Conservation (phyloP, 2,113 vertebrate genomes). For the Ia io region DNA sequence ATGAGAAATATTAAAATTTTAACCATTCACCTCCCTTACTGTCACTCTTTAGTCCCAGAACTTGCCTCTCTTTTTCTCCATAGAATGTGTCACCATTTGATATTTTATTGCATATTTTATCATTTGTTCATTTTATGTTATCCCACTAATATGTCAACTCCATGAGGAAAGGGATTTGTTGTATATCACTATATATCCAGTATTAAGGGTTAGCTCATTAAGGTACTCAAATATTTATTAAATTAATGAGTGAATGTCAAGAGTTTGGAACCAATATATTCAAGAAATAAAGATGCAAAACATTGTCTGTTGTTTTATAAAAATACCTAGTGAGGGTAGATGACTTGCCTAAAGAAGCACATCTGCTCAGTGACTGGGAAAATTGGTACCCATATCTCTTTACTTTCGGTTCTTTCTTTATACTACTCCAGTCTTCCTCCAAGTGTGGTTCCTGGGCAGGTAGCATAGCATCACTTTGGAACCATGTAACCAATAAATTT, state of each 20-base stretch:
- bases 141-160: not conserved
- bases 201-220: not conserved
- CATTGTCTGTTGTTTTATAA: not conserved
- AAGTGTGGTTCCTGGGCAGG: not conserved
- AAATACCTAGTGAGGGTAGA: not conserved
- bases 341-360: not conserved
- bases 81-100: not conserved
- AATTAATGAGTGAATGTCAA: conserved; percentile 12
- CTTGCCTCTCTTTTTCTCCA: not conserved
- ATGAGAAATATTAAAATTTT: not conserved
- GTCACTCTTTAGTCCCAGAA: not conserved
- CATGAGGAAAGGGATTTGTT: not conserved
- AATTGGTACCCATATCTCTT: not conserved
- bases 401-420: not conserved
- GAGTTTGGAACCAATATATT: not conserved
- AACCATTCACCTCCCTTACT: not conserved
- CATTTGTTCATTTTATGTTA: not conserved
- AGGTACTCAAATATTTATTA: not conserved
- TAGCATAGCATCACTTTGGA: not conserved
- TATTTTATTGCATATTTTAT: not conserved
- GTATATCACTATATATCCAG: not conserved
- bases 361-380: not conserved
- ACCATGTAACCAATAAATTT: not conserved
- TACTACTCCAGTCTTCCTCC: not conserved
- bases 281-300: not conserved